Percentiles rank a stretch among this genome's conserved stretches.
These are phyloP conservation scores for Nixonia krombeini DNA, from an alignment of 1,140 invertebrate genomes.

Conservation along the genomic window DNA sequence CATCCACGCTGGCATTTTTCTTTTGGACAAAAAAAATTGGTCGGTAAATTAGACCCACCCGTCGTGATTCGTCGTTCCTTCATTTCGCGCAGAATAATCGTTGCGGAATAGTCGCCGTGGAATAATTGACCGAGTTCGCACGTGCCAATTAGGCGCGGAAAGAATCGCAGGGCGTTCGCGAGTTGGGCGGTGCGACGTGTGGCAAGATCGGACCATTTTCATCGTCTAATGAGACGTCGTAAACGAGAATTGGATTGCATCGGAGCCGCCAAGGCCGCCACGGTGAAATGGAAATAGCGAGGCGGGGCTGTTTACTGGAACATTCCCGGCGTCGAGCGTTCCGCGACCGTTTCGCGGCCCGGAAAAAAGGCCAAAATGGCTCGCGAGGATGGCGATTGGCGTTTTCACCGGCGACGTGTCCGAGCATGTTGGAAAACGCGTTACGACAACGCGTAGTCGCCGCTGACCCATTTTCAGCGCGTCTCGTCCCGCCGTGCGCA, in stretches of 20 bases:
- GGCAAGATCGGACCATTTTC: constrained; percentile 16
- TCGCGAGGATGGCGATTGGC: too few relatives aligned
- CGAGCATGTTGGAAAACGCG: too few relatives aligned
- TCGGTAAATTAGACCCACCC: too few relatives aligned
- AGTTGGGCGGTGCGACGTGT: background rate
- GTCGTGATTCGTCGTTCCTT: too few relatives aligned
- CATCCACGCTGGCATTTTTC: too few relatives aligned
- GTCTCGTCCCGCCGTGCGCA: too few relatives aligned
- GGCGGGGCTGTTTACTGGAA: constrained; percentile 20
- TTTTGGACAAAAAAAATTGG: too few relatives aligned
- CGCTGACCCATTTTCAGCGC: background rate
- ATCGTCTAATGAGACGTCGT: constrained; percentile 24
- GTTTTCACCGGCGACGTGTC: too few relatives aligned
- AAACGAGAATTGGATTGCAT: constrained; percentile 17
- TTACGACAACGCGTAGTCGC: too few relatives aligned
- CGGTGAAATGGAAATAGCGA: constrained; percentile 23
- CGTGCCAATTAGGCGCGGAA: background rate
- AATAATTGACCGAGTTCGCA: background rate
- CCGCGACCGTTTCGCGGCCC: constrained; percentile 5
- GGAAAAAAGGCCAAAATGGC: too few relatives aligned
- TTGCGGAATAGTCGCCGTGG: background rate
- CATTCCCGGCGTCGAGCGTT: constrained; percentile 26
- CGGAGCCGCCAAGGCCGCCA: constrained; percentile 25
- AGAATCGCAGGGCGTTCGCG: background rate
- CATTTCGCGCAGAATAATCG: background rate